Base-by-base conservation (phyloP, 1,140 invertebrate genomes). In the Palaemon carinicauda region DNA sequence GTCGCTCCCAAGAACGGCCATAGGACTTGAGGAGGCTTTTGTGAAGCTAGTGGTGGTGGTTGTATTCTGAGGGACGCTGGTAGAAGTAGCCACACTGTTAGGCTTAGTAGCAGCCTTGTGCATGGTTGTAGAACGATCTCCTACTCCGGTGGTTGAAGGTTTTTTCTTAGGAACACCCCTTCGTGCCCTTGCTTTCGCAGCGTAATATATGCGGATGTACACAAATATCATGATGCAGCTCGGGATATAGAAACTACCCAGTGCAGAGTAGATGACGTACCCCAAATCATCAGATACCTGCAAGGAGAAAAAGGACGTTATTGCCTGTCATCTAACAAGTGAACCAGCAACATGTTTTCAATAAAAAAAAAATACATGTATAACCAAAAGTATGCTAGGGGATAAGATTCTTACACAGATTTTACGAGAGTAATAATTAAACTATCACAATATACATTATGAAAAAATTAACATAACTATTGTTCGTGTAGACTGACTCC, bases 171-270 rank as follows among this genome's bases (percentile, higher is more conserved):
- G 87, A 29, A 90, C 87, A 51, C 88, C 87, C 60, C 88, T 80
- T 12, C 89, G 84, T 7, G 85, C 85, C 81, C 85, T 60, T 51
- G 96, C 96, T 91, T 98, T 96, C 53, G 98, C 98, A 21, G 98
- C 98, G 92, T 95, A 97, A 92, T 99, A 99, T 93, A 99, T 99
- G 91, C 97, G 94, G 91, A 99, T 97, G 93, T 99, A 99, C 69
- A 99, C 97, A 93, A 99, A 99, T 87, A 99, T 96, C 96, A 99
- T 99, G 91, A 99, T 97, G 92, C 97, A 97, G 90, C 97, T 97
- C 60, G 99, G 99, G 90, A 99, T 97, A 93, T 99, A 99, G 93
- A 99, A 99, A 88, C 98, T 99, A 85, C 98, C 98, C 82, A 99
- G 94, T 15, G 98, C 97, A 50, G 97, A 99, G 92, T 99, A 99